These are phyloP conservation scores for Phallusia fumigata DNA, from an alignment of 23 tunicate genomes.

Conservation along the genomic window DNA sequence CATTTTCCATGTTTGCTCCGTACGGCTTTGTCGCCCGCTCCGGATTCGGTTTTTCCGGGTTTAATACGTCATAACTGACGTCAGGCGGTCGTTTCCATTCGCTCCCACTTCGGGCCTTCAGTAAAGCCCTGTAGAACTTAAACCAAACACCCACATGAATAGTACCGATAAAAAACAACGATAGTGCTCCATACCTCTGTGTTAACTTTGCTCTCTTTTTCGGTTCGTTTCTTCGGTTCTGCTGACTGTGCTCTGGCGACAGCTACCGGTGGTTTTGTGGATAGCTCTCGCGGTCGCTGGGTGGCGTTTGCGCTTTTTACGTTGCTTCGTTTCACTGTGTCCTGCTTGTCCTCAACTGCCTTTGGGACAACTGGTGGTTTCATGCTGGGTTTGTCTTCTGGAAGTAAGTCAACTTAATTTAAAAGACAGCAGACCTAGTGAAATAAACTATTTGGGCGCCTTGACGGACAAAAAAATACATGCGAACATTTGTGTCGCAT, in stretches of 20 bases:
- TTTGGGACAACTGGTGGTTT: background rate
- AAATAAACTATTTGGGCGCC: no score
- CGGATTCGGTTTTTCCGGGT: constrained; percentile 72
- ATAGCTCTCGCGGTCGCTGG: background rate
- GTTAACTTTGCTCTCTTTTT: constrained; percentile 35
- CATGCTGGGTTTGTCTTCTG: background rate
- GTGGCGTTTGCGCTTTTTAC: constrained; percentile 25
- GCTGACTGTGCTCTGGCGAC: constrained; percentile 66
- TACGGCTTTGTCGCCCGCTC: constrained; percentile 75
- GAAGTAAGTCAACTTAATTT: background rate
- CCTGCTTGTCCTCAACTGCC: background rate
- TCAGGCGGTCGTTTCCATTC: constrained; percentile 65
- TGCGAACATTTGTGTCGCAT: no score
- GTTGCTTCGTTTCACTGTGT: background rate
- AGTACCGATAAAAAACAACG: no score
- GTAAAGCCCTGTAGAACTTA: constrained; percentile 60
- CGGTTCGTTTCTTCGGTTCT: constrained; percentile 26
- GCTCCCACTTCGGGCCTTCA: constrained; percentile 55
- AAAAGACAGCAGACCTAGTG: no score
- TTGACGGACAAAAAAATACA: no score
- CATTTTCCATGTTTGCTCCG: constrained; percentile 71
- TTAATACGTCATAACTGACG: constrained; percentile 61
- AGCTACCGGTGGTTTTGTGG: background rate
- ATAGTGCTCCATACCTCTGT: constrained; percentile 32
- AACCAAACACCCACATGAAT: background rate